Evolutionary conservation across 1,140 invertebrate species (phyloP), one percentile per base, ranked within the genome.

Genomic region (Macrocentrus cingulum): DNA sequence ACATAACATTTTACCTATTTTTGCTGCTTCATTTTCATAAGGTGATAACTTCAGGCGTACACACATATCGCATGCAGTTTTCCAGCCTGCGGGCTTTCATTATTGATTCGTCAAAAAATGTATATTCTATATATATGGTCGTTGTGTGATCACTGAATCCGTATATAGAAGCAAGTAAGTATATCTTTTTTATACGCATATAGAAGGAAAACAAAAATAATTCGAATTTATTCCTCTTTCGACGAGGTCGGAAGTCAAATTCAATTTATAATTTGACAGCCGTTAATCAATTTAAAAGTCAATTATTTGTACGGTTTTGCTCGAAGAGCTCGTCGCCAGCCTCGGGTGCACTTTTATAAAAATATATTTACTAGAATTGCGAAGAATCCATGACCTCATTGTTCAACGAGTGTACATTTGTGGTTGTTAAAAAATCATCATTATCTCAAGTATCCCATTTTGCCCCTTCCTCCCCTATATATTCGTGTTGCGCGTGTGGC

Each of bases 221-320:
- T 63, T 65, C 61, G 66, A 65, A 63, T 61, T 9, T 29, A 41
- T 61, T 48, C 56, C 49, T 39, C 25, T 5, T 9, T 5, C 9
- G 25, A 29, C 25, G 9, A 29, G 25, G 4, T 29, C 25, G 25
- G 9, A 66, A 62, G 62, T 66, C 62, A 74, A 74, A 74, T 73
- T 74, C 72, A 74, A 74, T 74, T 73, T 73, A 74, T 73, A 72
- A 73, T 74, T 69, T 71, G 69, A 74, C 71, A 73, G 70, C 63
- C 67, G 70, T 66, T 70, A 70, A 72, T 74, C 71, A 68, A 72
- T 72, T 74, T 72, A 69, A 73, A 72, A 74, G 70, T 74, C 70
- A 69, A 74, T 74, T 74, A 68, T 71, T 74, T 70, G 71, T 71
- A 66, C 63, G 60, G n/a, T 61, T 64, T 60, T 62, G 54, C 61